These are phyloP conservation scores for Sinopyrophorus schimmeli DNA, from an alignment of 2,888 invertebrate species.

Conservation along the genomic window DNA sequence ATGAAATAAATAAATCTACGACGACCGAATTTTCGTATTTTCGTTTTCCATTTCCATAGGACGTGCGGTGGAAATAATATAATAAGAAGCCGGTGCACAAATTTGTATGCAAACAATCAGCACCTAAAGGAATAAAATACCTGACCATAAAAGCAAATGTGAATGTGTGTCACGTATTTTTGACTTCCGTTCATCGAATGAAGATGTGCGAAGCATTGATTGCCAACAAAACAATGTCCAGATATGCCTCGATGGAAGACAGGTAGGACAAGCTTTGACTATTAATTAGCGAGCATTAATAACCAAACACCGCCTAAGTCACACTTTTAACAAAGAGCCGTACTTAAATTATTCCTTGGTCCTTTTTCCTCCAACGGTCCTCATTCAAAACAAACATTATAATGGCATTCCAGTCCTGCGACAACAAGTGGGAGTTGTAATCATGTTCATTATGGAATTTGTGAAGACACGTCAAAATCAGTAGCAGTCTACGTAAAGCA, in stretches of 20 bases:
- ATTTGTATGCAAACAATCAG: slow-evolving; percentile 50
- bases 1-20: too few species aligned
- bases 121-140: slow-evolving; percentile 44
- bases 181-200: slow-evolving; percentile 52
- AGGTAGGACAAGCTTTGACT: slow-evolving; percentile 28
- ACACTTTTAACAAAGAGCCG: slow-evolving; percentile 5
- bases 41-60: slow-evolving; percentile 5
- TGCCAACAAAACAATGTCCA: slow-evolving; percentile 45
- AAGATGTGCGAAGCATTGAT: slow-evolving; percentile 54
- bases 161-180: slow-evolving; percentile 50
- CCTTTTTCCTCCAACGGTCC: too few species aligned
- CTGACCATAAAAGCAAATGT: slow-evolving; percentile 48
- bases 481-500: slow-evolving; percentile 41
- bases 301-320: slow-evolving; percentile 26
- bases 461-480: slow-evolving; percentile 39
- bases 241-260: slow-evolving; percentile 31
- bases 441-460: slow-evolving; percentile 29
- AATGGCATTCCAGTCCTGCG: slow-evolving; percentile 25
- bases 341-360: slow-evolving; percentile 8
- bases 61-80: slow-evolving; percentile 2
- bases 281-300: slow-evolving; percentile 34
- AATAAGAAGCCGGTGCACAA: slow-evolving; percentile 16
- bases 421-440: slow-evolving; percentile 27
- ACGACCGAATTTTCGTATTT: too few species aligned
- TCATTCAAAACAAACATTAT: too few species aligned